Evolutionary conservation across 2,113 vertebrate species (phyloP).

Genomic region (Dasypus novemcinctus): DNA sequence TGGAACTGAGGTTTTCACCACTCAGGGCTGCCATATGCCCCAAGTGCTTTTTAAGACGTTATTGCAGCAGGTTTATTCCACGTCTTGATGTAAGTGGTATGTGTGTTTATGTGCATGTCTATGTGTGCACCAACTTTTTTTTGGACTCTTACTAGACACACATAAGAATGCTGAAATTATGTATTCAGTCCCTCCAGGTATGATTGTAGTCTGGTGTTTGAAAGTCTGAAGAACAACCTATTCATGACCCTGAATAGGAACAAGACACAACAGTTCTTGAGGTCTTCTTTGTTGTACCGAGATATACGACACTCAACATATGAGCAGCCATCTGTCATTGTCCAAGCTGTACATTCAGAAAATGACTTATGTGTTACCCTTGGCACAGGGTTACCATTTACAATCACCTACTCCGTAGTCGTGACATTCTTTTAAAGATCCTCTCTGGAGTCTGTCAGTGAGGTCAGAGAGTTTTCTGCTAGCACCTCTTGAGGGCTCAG

Average conservation of each 20-base stretch:
- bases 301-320: slow-evolving; percentile 84
- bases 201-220: slow-evolving; percentile 86
- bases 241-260: slow-evolving; percentile 90
- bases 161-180: slow-evolving; percentile 89
- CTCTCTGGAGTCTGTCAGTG: background rate
- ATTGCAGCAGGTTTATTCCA: slow-evolving; percentile 90
- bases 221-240: slow-evolving; percentile 84
- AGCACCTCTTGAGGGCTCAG: background rate
- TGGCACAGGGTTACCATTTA: background rate
- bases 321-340: slow-evolving; percentile 84
- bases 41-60: slow-evolving; percentile 85
- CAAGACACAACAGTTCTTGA: slow-evolving; percentile 88
- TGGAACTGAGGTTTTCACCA: slow-evolving; percentile 88
- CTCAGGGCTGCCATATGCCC: slow-evolving; percentile 89
- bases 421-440: background rate
- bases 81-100: slow-evolving; percentile 88
- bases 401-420: background rate
- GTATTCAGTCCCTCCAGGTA: slow-evolving; percentile 89
- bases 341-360: slow-evolving; percentile 84
- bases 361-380: background rate
- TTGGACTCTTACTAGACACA: slow-evolving; percentile 79
- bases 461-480: background rate
- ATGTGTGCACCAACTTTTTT: slow-evolving; percentile 81
- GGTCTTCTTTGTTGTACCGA: slow-evolving; percentile 83
- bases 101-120: too few relatives aligned